Evolutionary conservation across 2,797 vertebrate genomes (phyloP).

Genomic region (Cyprinella venusta): DNA sequence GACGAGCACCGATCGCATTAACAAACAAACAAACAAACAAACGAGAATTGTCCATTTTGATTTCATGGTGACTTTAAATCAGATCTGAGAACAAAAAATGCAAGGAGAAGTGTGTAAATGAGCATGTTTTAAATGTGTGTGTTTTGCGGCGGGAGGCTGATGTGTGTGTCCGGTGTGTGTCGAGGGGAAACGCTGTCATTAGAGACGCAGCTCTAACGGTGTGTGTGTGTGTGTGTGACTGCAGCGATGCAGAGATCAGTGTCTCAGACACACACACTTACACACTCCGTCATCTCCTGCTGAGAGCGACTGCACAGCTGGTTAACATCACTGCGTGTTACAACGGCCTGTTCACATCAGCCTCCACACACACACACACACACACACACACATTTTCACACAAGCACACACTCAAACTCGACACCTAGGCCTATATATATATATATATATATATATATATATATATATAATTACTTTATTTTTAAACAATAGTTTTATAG

Average conservation of each 20-base stretch:
- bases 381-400: conserved; percentile 36
- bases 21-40: neutral
- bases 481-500: too few relatives aligned
- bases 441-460: too few relatives aligned
- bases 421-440: too few relatives aligned
- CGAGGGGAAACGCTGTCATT: conserved; percentile 74
- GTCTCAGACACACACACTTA: conserved; percentile 76
- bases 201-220: conserved; percentile 73
- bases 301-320: conserved; percentile 81
- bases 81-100: neutral
- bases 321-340: conserved; percentile 78
- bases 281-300: conserved; percentile 75
- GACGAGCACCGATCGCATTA: neutral
- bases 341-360: conserved; percentile 76
- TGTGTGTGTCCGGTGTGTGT: conserved; percentile 46
- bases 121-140: neutral
- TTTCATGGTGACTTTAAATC: neutral
- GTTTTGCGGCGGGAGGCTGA: neutral
- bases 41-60: neutral
- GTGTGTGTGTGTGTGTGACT: conserved; percentile 70
- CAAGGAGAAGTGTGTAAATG: neutral
- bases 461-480: too few relatives aligned
- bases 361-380: conserved; percentile 60
- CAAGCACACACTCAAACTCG: neutral
- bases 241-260: conserved; percentile 78